A percentile compares a stretch with the other conserved stretches of the same genome.
Conservation (phyloP, 2,797 vertebrate species). For the Chaunax sp. region DNA sequence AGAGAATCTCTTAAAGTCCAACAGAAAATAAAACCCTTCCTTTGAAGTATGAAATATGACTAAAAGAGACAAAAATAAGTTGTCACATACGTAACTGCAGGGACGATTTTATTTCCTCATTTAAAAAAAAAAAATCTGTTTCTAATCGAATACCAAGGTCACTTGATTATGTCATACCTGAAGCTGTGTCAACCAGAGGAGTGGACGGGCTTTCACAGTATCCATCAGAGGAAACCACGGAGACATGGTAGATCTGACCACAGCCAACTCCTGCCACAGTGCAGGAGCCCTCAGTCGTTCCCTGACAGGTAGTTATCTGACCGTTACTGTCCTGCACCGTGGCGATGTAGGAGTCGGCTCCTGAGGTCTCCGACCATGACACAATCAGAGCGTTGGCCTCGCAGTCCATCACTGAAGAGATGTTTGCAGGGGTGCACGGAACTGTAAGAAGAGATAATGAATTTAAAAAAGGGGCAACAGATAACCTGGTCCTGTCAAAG, state of each 20-base stretch:
- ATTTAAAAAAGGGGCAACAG: neutral
- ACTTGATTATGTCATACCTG: constrained; percentile 65
- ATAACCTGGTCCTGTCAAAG: too few relatives aligned
- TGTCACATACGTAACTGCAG: neutral
- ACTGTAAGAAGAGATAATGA: constrained; percentile 56
- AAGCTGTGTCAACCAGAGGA: constrained; percentile 32
- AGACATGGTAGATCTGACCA: constrained; percentile 77
- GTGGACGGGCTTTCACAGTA: constrained; percentile 78
- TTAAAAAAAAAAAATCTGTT: neutral
- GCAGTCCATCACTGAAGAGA: constrained; percentile 70
- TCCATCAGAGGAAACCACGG: constrained; percentile 77
- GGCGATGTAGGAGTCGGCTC: constrained; percentile 78
- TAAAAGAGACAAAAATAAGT: neutral
- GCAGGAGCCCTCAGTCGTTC: constrained; percentile 68
- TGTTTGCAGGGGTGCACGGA: constrained; percentile 77
- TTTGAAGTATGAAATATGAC: neutral
- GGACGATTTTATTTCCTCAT: neutral
- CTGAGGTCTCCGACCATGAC: constrained; percentile 75
- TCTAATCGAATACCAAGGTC: too few relatives aligned
- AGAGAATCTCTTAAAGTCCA: neutral
- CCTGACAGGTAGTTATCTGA: constrained; percentile 75
- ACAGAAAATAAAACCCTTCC: neutral
- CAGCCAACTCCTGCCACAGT: constrained; percentile 75
- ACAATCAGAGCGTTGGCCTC: constrained; percentile 58
- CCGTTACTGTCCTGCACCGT: constrained; percentile 70